A percentile compares a stretch with the other conserved stretches of the same genome.
phyloP scores from a whole-genome alignment of 37 sponge, comb jelly and placozoan species.

The Haliclona indistincta region DNA sequence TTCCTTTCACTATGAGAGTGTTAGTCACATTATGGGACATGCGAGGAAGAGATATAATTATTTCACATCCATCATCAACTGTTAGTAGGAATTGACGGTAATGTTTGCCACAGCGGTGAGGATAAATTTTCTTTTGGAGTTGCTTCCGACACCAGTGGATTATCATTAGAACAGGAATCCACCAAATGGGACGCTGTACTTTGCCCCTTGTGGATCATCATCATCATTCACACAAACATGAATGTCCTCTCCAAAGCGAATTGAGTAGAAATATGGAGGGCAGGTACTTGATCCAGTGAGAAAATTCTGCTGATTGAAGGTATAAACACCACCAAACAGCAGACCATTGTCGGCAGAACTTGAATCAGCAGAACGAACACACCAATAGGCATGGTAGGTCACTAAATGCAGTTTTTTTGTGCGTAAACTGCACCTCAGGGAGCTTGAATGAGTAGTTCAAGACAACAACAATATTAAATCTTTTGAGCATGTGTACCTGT shows the following conservation, averaged over 20 bases:
- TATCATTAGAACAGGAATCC: slow-evolving; percentile 57
- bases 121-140: too few species aligned
- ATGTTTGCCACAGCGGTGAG: too few species aligned
- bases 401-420: too few species aligned
- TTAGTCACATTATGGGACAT: too few species aligned
- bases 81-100: too few species aligned
- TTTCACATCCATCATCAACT: too few species aligned
- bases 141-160: slow-evolving; percentile 28
- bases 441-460: neutral
- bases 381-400: slow-evolving; percentile 38
- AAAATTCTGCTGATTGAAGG: slow-evolving; percentile 45
- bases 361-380: slow-evolving; percentile 1
- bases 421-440: neutral
- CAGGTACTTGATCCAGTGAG: slow-evolving; percentile 51
- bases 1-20: too few species aligned
- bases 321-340: slow-evolving; percentile 79
- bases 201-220: slow-evolving; percentile 43
- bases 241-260: slow-evolving; percentile 59
- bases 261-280: slow-evolving; percentile 37
- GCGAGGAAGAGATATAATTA: too few species aligned
- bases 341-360: neutral
- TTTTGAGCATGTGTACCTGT: too few species aligned
- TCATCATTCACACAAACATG: slow-evolving; percentile 57
- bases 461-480: too few species aligned
- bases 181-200: slow-evolving; percentile 51